Evolutionary conservation across 2,113 vertebrate genomes (phyloP).

Genomic region (Tamias sibiricus): DNA sequence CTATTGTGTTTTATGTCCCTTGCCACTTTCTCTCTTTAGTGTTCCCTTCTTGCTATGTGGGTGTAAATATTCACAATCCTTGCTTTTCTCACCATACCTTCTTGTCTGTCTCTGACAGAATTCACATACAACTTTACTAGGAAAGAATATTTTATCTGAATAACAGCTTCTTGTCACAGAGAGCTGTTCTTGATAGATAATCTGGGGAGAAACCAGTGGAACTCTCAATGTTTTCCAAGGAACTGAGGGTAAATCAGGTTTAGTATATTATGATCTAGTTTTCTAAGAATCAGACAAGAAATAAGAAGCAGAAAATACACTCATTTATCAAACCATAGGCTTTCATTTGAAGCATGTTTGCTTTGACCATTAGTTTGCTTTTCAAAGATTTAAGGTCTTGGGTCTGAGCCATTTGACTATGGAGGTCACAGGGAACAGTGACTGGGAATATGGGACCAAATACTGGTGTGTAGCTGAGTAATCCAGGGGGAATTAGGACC

Average conservation of each 20-base stretch:
- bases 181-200: slow-evolving; percentile 17
- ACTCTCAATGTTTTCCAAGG: slow-evolving; percentile 13
- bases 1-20: slow-evolving; percentile 24
- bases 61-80: background rate
- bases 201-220: slow-evolving; percentile 4
- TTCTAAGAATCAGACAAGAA: background rate
- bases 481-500: background rate
- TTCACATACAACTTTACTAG: slow-evolving; percentile 25
- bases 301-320: background rate
- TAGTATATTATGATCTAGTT: background rate
- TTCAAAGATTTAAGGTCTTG: background rate
- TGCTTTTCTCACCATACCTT: background rate
- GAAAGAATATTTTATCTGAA: background rate
- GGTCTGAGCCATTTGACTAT: background rate
- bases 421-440: no score
- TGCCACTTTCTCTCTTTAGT: background rate
- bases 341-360: background rate
- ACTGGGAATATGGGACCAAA: background rate
- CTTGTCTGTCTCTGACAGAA: slow-evolving; percentile 33
- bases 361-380: slow-evolving; percentile 37
- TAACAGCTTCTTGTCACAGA: slow-evolving; percentile 28
- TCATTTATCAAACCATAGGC: background rate
- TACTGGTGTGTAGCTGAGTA: background rate
- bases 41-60: background rate
- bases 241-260: slow-evolving; percentile 51